Evolutionary conservation across 2,113 vertebrate genomes (phyloP).

Genomic region (Aphyosemion australe): DNA sequence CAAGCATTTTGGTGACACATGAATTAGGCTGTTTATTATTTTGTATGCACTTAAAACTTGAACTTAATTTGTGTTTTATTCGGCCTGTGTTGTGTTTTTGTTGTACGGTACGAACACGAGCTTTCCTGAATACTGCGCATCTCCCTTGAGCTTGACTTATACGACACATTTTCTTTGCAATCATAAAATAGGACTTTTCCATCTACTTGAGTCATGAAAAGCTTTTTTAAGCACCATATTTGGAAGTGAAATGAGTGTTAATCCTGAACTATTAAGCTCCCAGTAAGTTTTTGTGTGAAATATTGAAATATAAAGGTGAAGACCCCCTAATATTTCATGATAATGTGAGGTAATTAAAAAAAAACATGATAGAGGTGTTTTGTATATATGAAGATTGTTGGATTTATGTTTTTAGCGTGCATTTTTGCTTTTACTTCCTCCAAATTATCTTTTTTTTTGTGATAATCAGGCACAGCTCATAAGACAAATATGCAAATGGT

Average conservation of each 20-base stretch:
- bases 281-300: constrained; percentile 46
- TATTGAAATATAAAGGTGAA: constrained; percentile 34
- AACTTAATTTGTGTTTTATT: constrained; percentile 38
- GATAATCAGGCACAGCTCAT: constrained; percentile 19
- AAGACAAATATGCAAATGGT: constrained; percentile 37
- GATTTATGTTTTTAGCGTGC: constrained; percentile 41
- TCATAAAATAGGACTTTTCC: constrained; percentile 24
- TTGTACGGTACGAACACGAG: constrained; percentile 38
- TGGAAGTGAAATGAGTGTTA: constrained; percentile 35
- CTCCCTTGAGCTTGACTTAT: constrained; percentile 20
- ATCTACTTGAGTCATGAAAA: constrained; percentile 21
- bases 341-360: constrained; percentile 37
- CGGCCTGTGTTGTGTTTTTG: constrained; percentile 51
- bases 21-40: constrained; percentile 10
- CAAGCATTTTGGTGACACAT: constrained; percentile 24
- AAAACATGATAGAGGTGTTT: constrained; percentile 24
- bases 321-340: constrained; percentile 32
- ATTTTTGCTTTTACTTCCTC: constrained; percentile 27
- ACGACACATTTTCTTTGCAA: constrained; percentile 20
- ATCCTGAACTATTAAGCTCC: constrained; percentile 31
- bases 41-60: constrained; percentile 4
- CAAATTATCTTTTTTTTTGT: constrained; percentile 29
- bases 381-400: constrained; percentile 50
- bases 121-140: constrained; percentile 27
- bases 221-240: constrained; percentile 21